Evolutionary conservation across 2,113 vertebrate genomes (phyloP).

Genomic region (Misgurnus mizolepis): DNA sequence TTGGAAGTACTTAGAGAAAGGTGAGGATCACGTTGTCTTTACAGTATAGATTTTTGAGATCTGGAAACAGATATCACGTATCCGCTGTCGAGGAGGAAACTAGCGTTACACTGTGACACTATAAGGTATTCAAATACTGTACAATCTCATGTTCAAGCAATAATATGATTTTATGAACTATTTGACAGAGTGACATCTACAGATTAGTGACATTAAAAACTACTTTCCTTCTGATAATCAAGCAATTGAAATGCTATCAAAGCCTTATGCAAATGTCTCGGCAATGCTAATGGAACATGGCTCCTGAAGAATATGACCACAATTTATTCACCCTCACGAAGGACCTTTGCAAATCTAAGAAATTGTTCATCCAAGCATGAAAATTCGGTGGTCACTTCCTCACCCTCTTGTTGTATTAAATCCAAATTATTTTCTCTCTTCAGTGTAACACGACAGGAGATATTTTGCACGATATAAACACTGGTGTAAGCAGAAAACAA

Average conservation of each 20-base stretch:
- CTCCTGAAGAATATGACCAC: slow-evolving; percentile 12
- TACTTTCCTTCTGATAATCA: not conserved
- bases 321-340: slow-evolving; percentile 23
- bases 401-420: not conserved
- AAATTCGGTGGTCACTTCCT: not conserved
- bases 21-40: not conserved
- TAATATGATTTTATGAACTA: not conserved
- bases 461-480: too few species aligned
- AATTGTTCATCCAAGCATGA: not conserved
- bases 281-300: slow-evolving; percentile 24
- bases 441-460: not conserved
- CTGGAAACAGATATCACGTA: not conserved
- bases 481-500: too few species aligned
- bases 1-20: not conserved
- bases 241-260: slow-evolving; percentile 15
- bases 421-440: not conserved
- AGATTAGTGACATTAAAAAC: not conserved
- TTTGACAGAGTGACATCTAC: not conserved
- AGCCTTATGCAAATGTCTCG: slow-evolving; percentile 16
- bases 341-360: not conserved
- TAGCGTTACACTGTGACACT: not conserved
- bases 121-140: not conserved
- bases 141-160: not conserved
- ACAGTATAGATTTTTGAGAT: not conserved
- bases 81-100: not conserved